Evolutionary conservation across 30 jellyfish, hydroid and myxozoan species (phyloP), one percentile per base, ranked within the genome.

Genomic region (Cassiopea xamachana): DNA sequence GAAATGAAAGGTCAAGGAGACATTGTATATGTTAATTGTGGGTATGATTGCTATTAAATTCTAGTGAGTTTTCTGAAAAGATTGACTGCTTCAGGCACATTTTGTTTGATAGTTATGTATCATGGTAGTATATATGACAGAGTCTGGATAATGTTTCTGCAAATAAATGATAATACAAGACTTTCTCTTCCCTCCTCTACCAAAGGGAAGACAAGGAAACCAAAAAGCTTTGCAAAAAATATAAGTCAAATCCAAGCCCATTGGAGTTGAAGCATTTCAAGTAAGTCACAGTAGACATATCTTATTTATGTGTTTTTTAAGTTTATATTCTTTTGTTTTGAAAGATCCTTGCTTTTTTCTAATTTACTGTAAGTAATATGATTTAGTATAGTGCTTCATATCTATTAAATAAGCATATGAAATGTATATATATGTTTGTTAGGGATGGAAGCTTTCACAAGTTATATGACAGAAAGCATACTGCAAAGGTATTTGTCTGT

Each of bases 1-100:
- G 96, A 95, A 39, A 88, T 95, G 79, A 95, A 88, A 82, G 99
- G 99, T 43, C 95, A 95, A 91, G 99, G 98, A 18, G 87, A 98
- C 55, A 79, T 95, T 83, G 90, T 95, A 2, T 87, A 87, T 69
- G 73, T 95, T 9, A 95, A 91, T 69, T 95, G 99, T 86, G 98
- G 99, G 99, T 95, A 67, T 49, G 97, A 60, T 48, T 60, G 60
- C 15, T 16, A 27, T 17, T 12, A 71, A 16, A 16, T 17, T n/a
- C 17, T 81, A 77, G 16, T 68, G 2, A 13, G 13, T 47, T 48
- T n/a, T 5, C 18, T 51, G 10, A 3, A 10, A 55, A 55, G 64
- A 3, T 55, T 55, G 16, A 17, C 82, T 10, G 16, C 12, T 75
- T 75, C 68, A n/a, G 10, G 46, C 45, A n/a, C 46, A 4, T 10